These are phyloP conservation scores for Catostylus mosaicus DNA, from an alignment of 30 jellyfish, hydroid and myxozoan genomes.

Conservation along the genomic window DNA sequence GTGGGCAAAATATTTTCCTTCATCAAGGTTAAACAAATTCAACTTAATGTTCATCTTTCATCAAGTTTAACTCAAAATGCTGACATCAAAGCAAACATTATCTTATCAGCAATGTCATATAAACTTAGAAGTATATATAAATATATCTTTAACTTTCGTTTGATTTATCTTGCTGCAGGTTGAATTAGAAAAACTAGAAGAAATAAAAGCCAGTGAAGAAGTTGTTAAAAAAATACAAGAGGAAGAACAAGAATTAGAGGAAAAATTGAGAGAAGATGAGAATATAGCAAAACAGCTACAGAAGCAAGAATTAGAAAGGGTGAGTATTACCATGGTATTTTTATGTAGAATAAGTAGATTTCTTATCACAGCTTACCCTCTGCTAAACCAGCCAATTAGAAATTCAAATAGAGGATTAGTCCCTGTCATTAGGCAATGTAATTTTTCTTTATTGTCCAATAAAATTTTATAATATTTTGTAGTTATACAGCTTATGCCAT, in stretches of 20 bases:
- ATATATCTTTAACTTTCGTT: background rate
- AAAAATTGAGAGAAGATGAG: constrained; percentile 55
- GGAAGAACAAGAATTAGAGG: constrained; percentile 61
- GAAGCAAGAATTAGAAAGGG: constrained; percentile 60
- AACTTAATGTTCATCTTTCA: no score
- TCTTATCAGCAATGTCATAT: background rate
- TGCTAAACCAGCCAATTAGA: background rate
- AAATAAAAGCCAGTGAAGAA: constrained; percentile 66
- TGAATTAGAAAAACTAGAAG: constrained; percentile 43
- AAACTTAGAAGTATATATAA: background rate
- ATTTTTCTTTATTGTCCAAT: background rate
- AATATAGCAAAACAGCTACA: constrained; percentile 63
- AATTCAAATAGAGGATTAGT: background rate
- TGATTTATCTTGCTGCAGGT: background rate
- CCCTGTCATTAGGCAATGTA: background rate
- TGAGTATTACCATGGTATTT: constrained; percentile 8
- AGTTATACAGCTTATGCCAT: background rate
- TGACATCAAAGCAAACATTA: background rate
- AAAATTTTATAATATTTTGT: no score
- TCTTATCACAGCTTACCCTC: background rate
- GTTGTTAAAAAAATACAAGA: constrained; percentile 17
- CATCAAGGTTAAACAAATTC: background rate
- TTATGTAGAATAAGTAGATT: background rate
- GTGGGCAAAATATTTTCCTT: background rate
- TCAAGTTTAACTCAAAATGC: background rate